Evolutionary conservation across 2,888 invertebrate genomes (phyloP).

Genomic region (Penaeus monodon): DNA sequence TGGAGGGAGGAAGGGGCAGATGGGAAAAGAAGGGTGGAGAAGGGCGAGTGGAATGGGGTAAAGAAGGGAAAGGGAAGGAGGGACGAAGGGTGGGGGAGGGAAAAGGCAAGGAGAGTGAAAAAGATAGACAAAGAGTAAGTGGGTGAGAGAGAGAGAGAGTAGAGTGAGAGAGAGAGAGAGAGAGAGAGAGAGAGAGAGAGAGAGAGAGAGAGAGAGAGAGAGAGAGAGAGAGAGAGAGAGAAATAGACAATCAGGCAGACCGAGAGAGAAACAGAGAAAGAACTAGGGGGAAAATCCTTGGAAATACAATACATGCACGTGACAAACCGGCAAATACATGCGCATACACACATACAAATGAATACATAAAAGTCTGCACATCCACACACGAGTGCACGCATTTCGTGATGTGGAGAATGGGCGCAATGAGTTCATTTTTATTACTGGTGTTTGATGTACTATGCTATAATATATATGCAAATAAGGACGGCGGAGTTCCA

Average conservation of each 20-base stretch:
- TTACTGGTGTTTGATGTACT: no score
- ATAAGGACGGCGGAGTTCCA: no score
- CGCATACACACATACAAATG: no score
- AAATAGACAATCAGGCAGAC: not conserved
- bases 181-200: not conserved
- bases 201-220: not conserved
- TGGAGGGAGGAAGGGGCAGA: not conserved
- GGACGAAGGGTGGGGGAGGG: not conserved
- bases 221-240: not conserved
- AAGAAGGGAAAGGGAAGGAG: not conserved
- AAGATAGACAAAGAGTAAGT: not conserved
- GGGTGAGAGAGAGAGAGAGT: not conserved
- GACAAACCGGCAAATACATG: no score
- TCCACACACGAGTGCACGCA: no score
- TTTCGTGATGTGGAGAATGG: no score
- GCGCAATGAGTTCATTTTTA: no score
- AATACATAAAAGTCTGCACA: no score
- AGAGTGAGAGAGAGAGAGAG: not conserved
- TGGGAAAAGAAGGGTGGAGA: not conserved
- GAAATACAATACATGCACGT: no score
- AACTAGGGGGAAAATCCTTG: no score
- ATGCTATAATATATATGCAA: no score
- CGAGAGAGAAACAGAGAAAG: not conserved
- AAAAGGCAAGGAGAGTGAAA: not conserved
- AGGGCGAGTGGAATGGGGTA: rapidly evolving